phyloP scores from a whole-genome alignment of 2,797 vertebrate species.

The Steatocranus sp. region DNA sequence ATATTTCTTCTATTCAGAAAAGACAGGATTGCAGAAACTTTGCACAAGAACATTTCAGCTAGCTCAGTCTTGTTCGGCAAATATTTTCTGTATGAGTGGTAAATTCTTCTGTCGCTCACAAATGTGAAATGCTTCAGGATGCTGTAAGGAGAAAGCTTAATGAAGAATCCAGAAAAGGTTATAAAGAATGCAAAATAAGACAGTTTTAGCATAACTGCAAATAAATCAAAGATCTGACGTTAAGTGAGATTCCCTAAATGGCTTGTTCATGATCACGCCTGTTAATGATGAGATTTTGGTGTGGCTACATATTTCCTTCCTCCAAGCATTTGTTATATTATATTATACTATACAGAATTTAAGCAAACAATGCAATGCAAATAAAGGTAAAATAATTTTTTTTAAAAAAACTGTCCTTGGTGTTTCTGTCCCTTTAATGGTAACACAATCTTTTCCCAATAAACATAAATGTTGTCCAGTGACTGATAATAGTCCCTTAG shows the following conservation, averaged over 20 bases:
- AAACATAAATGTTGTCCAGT: background rate
- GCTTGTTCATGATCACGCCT: background rate
- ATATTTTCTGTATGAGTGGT: background rate
- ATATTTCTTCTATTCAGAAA: background rate
- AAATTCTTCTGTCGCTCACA: background rate
- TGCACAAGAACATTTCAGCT: background rate
- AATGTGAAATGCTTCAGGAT: background rate
- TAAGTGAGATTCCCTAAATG: background rate
- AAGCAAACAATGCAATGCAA: background rate
- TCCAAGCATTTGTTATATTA: background rate
- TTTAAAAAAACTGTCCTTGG: background rate
- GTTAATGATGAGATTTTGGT: background rate
- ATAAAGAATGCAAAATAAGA: background rate
- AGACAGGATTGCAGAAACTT: background rate
- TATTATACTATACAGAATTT: background rate
- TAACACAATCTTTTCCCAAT: background rate
- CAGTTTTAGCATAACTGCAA: background rate
- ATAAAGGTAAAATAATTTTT: background rate
- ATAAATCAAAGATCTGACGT: background rate
- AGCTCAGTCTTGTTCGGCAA: constrained; percentile 35
- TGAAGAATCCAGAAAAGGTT: background rate
- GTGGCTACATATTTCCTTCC: background rate
- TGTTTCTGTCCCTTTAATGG: background rate
- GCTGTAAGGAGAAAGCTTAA: background rate
- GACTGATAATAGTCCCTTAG: background rate